A percentile compares a stretch with the other conserved stretches of the same genome.
These are phyloP conservation scores for Remorina albescens DNA, from an alignment of 2,797 vertebrate genomes.

Conservation along the genomic window DNA sequence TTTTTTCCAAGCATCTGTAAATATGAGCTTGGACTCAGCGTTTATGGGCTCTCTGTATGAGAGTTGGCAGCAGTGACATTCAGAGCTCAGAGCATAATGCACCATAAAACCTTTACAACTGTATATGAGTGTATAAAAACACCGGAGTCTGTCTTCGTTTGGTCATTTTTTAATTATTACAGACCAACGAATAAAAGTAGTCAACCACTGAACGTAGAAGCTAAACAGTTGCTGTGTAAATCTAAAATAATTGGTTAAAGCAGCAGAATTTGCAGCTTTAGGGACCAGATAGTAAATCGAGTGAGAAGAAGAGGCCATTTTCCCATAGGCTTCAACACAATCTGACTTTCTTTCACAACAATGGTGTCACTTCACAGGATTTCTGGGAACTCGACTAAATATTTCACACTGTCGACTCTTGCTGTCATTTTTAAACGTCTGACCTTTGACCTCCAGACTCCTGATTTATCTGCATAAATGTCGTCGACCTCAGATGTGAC, in stretches of 20 bases:
- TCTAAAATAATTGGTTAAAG: constrained; percentile 2
- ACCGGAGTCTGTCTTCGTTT: background rate
- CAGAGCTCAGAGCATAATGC: constrained; percentile 14
- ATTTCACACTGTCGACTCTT: constrained; percentile 19
- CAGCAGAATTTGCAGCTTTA: constrained; percentile 32
- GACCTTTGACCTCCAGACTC: background rate
- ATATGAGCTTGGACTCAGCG: constrained; percentile 15
- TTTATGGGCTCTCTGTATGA: constrained; percentile 5
- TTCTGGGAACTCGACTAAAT: constrained; percentile 7
- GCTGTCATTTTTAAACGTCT: background rate
- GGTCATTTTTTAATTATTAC: background rate
- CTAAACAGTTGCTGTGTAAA: constrained; percentile 7
- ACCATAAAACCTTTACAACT: constrained; percentile 38
- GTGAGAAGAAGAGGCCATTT: too few species aligned
- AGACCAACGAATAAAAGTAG: background rate
- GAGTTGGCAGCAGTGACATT: constrained; percentile 19
- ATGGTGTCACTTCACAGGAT: constrained; percentile 2
- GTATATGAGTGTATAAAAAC: constrained; percentile 2
- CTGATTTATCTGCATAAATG: background rate
- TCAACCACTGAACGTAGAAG: constrained; percentile 35
- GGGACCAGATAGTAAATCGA: too few species aligned
- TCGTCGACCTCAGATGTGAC: constrained; percentile 5
- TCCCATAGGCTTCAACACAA: too few species aligned
- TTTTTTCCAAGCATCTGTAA: constrained; percentile 2
- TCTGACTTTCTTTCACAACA: too few species aligned